Evolutionary conservation across 92 coral and sea anemone genomes (phyloP).

Genomic region (Epizoanthus stellaris): DNA sequence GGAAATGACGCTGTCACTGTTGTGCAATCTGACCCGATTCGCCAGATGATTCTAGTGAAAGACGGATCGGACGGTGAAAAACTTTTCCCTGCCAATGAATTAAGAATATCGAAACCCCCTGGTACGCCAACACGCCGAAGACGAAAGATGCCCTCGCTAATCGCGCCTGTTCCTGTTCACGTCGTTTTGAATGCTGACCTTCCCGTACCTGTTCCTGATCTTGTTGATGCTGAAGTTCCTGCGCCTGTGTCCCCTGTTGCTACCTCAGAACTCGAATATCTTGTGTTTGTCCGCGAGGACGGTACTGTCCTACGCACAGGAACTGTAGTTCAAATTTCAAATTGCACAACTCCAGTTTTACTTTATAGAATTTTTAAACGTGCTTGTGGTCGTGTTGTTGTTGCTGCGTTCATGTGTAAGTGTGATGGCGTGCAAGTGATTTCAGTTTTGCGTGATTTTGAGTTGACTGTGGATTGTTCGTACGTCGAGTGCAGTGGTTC

Average conservation of each 20-base stretch:
- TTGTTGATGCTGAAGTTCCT: background rate
- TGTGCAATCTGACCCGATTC: too few relatives aligned
- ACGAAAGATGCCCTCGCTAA: too few relatives aligned
- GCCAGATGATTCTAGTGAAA: too few relatives aligned
- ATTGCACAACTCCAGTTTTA: background rate
- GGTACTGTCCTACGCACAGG: constrained; percentile 15
- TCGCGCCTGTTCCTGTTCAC: too few relatives aligned
- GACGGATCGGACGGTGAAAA: too few relatives aligned
- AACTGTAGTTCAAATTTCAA: background rate
- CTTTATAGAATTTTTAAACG: constrained; percentile 14
- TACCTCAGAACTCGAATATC: constrained; percentile 2
- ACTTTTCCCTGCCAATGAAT: too few relatives aligned
- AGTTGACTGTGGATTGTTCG: constrained; percentile 10
- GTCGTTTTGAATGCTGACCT: too few relatives aligned
- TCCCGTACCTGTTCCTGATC: too few relatives aligned
- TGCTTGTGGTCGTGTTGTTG: constrained; percentile 23
- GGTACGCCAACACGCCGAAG: too few relatives aligned
- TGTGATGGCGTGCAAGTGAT: constrained; percentile 3
- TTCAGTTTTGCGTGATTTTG: constrained; percentile 32
- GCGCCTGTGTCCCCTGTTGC: too few relatives aligned
- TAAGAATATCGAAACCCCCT: too few relatives aligned
- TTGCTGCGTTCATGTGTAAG: background rate
- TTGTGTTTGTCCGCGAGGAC: background rate
- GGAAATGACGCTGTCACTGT: too few relatives aligned
- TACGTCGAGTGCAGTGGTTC: background rate